phyloP scores from a whole-genome alignment of 2,797 vertebrate genomes.

The Stomatorhinus walkeri region DNA sequence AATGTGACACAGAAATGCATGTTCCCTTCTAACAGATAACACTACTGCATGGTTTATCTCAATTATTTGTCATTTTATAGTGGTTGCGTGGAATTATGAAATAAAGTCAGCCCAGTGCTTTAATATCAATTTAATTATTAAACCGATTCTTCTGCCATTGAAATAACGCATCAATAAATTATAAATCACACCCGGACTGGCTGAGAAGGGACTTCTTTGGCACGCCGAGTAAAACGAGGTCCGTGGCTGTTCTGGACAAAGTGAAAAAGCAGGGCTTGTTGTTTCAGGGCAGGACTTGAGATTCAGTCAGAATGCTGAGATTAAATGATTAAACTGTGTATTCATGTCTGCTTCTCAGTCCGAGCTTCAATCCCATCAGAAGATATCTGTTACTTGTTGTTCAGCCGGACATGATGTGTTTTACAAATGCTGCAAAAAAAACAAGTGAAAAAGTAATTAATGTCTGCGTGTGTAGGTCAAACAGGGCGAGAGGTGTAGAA shows the following conservation, averaged over 20 bases:
- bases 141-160: neutral
- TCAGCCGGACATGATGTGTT: constrained; percentile 74
- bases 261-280: neutral
- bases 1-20: neutral
- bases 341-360: neutral
- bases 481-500: neutral
- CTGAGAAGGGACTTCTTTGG: neutral
- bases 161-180: neutral
- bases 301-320: neutral
- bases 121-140: neutral
- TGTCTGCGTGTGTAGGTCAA: neutral
- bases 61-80: neutral
- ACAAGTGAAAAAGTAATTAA: neutral
- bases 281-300: neutral
- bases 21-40: neutral
- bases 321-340: neutral
- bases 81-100: neutral
- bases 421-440: constrained; percentile 63
- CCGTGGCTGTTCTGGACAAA: neutral
- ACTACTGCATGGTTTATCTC: neutral
- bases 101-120: neutral
- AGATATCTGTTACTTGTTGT: constrained; percentile 31
- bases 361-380: neutral
- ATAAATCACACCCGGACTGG: no score
- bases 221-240: neutral